Percentiles rank a stretch among this genome's conserved stretches.
Conservation (phyloP, 2,888 invertebrate genomes). For the Ischnus inquisitorius region DNA sequence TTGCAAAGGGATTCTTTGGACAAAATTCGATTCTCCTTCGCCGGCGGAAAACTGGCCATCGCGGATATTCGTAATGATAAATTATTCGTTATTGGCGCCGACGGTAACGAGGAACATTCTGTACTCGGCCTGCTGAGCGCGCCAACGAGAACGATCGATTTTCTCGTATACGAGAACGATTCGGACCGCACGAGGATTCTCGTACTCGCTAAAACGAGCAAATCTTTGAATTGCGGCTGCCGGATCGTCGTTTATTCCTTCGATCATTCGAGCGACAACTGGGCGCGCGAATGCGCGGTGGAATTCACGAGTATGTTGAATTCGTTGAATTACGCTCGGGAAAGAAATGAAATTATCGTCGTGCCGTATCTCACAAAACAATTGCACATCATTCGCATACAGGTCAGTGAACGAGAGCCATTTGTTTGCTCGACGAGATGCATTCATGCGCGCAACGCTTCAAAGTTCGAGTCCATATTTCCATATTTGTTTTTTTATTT, state of each 20-base stretch:
- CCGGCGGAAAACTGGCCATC: slow-evolving; percentile 72
- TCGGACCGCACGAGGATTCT: slow-evolving; percentile 66
- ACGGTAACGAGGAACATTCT: slow-evolving; percentile 26
- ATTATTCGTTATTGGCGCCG: slow-evolving; percentile 73
- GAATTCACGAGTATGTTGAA: slow-evolving; percentile 70
- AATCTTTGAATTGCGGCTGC: slow-evolving; percentile 61
- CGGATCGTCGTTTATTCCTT: slow-evolving; percentile 74
- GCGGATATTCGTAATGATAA: slow-evolving; percentile 60
- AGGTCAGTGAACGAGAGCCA: slow-evolving; percentile 62
- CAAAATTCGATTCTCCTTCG: slow-evolving; percentile 76
- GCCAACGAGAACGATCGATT: slow-evolving; percentile 70
- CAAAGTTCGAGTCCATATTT: no score
- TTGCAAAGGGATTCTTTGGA: slow-evolving; percentile 73
- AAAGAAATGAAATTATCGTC: slow-evolving; percentile 70
- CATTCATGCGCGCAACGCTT: background rate
- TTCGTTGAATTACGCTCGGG: slow-evolving; percentile 71
- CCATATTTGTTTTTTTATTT: no score
- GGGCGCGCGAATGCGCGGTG: slow-evolving; percentile 61
- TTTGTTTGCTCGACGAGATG: background rate
- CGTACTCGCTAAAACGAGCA: slow-evolving; percentile 69
- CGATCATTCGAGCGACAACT: slow-evolving; percentile 39
- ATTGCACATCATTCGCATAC: slow-evolving; percentile 75
- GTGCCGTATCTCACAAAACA: slow-evolving; percentile 77
- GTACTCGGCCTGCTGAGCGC: slow-evolving; percentile 47
- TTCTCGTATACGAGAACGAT: slow-evolving; percentile 74